A percentile compares a stretch with the other conserved stretches of the same genome.
phyloP scores from a whole-genome alignment of 2,113 vertebrate genomes.

The Cyrtonyx montezumae region DNA sequence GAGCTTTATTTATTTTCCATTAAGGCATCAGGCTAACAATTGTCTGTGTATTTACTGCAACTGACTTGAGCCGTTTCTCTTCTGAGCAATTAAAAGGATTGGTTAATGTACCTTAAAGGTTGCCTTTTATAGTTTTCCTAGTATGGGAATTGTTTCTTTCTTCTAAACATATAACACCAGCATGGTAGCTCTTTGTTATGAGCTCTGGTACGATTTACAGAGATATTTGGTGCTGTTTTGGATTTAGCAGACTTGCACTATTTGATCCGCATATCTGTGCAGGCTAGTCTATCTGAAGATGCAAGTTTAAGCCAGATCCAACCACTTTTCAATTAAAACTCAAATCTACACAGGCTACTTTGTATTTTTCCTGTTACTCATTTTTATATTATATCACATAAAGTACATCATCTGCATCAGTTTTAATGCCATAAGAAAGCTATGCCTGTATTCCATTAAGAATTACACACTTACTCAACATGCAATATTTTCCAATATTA shows the following conservation, averaged over 20 bases:
- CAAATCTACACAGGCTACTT: not conserved
- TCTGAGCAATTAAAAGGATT: slow-evolving; percentile 69
- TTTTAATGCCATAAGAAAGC: not conserved
- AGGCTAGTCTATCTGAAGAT: slow-evolving; percentile 73
- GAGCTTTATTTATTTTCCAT: slow-evolving; percentile 75
- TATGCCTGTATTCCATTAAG: not conserved
- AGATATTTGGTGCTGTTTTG: slow-evolving; percentile 68
- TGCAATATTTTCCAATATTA: not conserved
- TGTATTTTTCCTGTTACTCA: slow-evolving; percentile 26
- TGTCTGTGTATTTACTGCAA: slow-evolving; percentile 69
- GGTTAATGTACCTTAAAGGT: slow-evolving; percentile 49
- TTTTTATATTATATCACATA: not conserved
- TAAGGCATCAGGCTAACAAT: slow-evolving; percentile 70
- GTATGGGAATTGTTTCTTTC: not conserved
- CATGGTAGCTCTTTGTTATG: slow-evolving; percentile 71
- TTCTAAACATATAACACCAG: slow-evolving; percentile 12
- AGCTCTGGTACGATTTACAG: slow-evolving; percentile 73
- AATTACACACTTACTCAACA: not conserved
- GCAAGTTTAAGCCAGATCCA: slow-evolving; percentile 79
- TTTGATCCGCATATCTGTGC: slow-evolving; percentile 66
- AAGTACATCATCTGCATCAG: not conserved
- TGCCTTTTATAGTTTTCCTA: slow-evolving; percentile 12
- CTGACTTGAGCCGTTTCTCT: slow-evolving; percentile 49
- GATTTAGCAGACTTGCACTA: slow-evolving; percentile 71
- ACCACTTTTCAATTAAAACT: slow-evolving; percentile 66